Base-by-base conservation (phyloP, 1,140 invertebrate species). In the Archegozetes longisetosus region DNA sequence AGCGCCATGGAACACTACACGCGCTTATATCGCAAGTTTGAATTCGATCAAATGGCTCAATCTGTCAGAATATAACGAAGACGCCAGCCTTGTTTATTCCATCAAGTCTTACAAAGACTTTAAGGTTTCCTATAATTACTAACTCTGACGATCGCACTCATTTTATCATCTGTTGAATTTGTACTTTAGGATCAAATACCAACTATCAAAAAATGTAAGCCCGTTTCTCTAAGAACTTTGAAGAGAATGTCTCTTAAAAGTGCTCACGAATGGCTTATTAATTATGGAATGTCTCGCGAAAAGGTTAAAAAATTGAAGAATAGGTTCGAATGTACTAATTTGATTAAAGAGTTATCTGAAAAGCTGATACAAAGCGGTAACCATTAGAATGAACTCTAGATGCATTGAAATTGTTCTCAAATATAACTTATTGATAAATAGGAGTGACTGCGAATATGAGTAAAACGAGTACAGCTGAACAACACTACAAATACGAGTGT, bases 21-120 rank as follows among this genome's bases (percentile, higher is more conserved):
- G 91, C 27, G 91, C 93, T 0, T 98, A 94, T 68, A 90, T 97
- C 57, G 85, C 93, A 69, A 90, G 93, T 0, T 90, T 95, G 83
- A 89, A 91, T 65, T 88, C 32, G 17, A 40, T 9, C 6, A 40
- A 40, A 40, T 40, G 32, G 32, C 32, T 40, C 32, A 40, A 40
- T 40, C 6, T 40, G 6, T 40, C 32, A 9, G 17, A 40, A 6
- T 40, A 40, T 40, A 40, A 40, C 32, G 32, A 40, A 40, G 32
- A 40, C 32, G 32, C 6, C 17, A 9, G 6, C 32, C 32, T 40
- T 9, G 6, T 40, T 6, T 40, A 9, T 40, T 6, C 17, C 32
- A 40, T 9, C 17, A 6, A 40, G 32, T 40, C 32, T 6, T 40
- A 40, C 17, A 40, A 17, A 40, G 32, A 40, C 17, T 40, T 40